Evolutionary conservation across 2,113 vertebrate species (phyloP).

Genomic region (Amia ocellicauda): DNA sequence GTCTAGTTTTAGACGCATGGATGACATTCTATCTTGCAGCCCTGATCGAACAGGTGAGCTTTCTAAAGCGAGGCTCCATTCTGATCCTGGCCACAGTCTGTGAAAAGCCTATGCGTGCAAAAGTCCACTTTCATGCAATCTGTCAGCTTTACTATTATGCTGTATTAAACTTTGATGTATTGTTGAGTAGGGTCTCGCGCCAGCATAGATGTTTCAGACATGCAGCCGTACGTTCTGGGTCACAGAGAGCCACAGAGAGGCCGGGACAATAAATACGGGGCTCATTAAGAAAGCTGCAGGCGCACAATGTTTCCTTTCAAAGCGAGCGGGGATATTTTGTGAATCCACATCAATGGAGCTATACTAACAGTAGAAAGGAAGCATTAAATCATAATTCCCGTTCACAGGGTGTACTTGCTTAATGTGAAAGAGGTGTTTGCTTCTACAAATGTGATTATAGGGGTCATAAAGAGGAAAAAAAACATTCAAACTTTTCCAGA

Average conservation of each 20-base stretch:
- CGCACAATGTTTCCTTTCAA: constrained; percentile 21
- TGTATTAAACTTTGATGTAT: constrained; percentile 62
- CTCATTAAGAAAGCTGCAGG: constrained; percentile 40
- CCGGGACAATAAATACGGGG: constrained; percentile 28
- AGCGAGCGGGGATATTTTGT: constrained; percentile 38
- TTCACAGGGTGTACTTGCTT: constrained; percentile 23
- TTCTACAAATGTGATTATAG: constrained; percentile 48
- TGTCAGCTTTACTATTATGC: constrained; percentile 58
- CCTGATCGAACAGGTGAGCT: constrained; percentile 47
- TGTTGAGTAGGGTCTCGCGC: constrained; percentile 40
- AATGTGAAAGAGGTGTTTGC: constrained; percentile 54
- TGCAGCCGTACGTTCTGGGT: constrained; percentile 37
- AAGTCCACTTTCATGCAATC: constrained; percentile 43
- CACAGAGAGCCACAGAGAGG: constrained; percentile 28
- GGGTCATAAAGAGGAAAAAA: constrained; percentile 40
- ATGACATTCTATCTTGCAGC: constrained; percentile 31
- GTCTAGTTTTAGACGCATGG: constrained; percentile 35
- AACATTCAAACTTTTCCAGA: constrained; percentile 60
- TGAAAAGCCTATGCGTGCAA: constrained; percentile 40
- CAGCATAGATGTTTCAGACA: constrained; percentile 19
- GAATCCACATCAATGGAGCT: constrained; percentile 43
- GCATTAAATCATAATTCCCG: constrained; percentile 50
- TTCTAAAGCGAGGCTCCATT: constrained; percentile 29
- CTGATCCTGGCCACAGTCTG: constrained; percentile 45
- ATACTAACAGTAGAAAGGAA: constrained; percentile 48